Evolutionary conservation across 2,888 invertebrate species (phyloP).

Genomic region (Gnatocerus cornutus): DNA sequence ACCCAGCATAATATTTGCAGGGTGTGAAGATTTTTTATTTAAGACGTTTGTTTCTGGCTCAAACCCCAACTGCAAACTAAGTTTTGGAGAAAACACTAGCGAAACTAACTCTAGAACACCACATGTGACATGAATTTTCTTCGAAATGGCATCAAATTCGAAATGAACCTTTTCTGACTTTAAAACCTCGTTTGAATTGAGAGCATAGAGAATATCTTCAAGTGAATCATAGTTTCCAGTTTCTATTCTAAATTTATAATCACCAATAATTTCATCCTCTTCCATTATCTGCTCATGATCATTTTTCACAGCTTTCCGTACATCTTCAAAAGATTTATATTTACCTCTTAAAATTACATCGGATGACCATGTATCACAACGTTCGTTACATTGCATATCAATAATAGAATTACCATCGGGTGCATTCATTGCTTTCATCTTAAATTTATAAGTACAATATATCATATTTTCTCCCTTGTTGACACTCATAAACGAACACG

Average conservation of each 20-base stretch:
- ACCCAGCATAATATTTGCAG: conserved; percentile 46
- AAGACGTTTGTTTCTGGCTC: conserved; percentile 33
- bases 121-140: background rate
- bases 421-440: background rate
- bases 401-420: background rate
- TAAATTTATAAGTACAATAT: conserved; percentile 9
- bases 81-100: conserved; percentile 2
- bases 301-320: background rate
- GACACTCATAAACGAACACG: conserved; percentile 19
- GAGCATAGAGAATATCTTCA: background rate
- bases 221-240: conserved; percentile 19
- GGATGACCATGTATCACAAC: too few relatives aligned
- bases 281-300: background rate
- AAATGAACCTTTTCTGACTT: background rate
- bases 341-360: too few relatives aligned
- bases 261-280: too few relatives aligned
- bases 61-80: conserved; percentile 22
- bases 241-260: conserved; percentile 12
- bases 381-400: too few relatives aligned
- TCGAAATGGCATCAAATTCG: background rate
- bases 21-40: conserved; percentile 20
- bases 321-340: background rate
- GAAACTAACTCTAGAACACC: background rate
- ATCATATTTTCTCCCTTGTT: conserved; percentile 13
- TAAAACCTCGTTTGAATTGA: background rate